Evolutionary conservation across 2,888 invertebrate genomes (phyloP).

Genomic region (Zaprionus lineosus): DNA sequence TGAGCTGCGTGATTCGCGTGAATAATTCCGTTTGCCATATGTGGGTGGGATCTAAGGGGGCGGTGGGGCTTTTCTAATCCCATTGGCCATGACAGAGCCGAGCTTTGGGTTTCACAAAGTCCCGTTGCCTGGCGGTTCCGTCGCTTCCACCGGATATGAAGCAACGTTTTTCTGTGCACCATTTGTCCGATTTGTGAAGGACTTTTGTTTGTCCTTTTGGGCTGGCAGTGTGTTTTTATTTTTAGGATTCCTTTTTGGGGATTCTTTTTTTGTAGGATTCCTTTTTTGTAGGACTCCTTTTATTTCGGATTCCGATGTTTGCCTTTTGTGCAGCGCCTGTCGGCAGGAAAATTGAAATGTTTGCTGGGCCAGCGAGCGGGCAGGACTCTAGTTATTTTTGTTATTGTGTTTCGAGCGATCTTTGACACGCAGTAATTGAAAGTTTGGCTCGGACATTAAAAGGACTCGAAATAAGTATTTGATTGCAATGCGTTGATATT

Average conservation of each 20-base stretch:
- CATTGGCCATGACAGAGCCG: slow-evolving; percentile 36
- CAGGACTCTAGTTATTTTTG: slow-evolving; percentile 26
- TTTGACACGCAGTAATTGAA: slow-evolving; percentile 75
- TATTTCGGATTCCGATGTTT: slow-evolving; percentile 54
- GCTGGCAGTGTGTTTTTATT: no score
- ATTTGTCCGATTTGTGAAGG: slow-evolving; percentile 76
- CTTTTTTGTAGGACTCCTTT: slow-evolving; percentile 18
- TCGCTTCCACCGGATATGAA: slow-evolving; percentile 66
- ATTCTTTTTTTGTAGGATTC: background rate
- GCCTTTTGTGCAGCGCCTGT: slow-evolving; percentile 62
- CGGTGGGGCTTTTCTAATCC: no score
- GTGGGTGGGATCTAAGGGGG: no score
- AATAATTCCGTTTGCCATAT: no score
- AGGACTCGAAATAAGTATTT: slow-evolving; percentile 21
- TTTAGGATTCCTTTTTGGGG: background rate
- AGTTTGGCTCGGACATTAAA: slow-evolving; percentile 39
- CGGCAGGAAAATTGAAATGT: slow-evolving; percentile 76
- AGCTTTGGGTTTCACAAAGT: slow-evolving; percentile 54
- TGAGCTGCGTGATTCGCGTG: no score
- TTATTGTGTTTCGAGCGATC: slow-evolving; percentile 66
- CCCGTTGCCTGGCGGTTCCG: slow-evolving; percentile 61
- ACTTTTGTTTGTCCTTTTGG: slow-evolving; percentile 53
- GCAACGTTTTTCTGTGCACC: slow-evolving; percentile 61
- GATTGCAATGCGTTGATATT: slow-evolving; percentile 17
- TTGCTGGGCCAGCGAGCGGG: slow-evolving; percentile 51